Percentiles rank a stretch among this genome's conserved stretches.
These are phyloP conservation scores for Thripadectes ignobilis DNA, from an alignment of 2,797 vertebrate genomes.

Conservation along the genomic window DNA sequence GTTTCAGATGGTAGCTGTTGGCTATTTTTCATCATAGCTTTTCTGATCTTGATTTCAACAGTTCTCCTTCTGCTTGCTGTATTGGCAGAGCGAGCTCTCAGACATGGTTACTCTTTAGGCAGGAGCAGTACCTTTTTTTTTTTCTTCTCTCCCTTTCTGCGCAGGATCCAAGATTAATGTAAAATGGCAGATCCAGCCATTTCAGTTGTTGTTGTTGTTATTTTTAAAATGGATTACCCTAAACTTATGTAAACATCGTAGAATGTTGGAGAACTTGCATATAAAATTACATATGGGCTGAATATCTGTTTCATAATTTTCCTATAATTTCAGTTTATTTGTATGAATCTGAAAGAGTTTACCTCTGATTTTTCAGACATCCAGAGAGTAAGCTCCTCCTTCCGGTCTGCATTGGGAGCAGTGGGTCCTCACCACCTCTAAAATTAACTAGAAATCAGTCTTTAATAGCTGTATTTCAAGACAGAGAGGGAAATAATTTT, in stretches of 20 bases:
- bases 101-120: accelerated
- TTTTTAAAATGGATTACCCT: background rate
- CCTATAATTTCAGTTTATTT: background rate
- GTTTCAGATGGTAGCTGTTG: background rate
- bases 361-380: background rate
- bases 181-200: background rate
- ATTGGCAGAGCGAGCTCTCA: background rate
- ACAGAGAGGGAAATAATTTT: background rate
- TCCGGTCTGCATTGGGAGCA: background rate
- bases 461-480: background rate
- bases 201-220: background rate
- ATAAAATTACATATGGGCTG: background rate
- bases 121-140: background rate
- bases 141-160: background rate
- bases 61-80: background rate
- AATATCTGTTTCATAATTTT: background rate
- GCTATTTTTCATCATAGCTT: background rate
- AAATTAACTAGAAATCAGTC: background rate
- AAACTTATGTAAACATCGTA: background rate
- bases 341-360: background rate
- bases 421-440: background rate
- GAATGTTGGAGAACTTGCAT: background rate
- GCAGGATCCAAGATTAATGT: background rate
- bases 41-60: background rate
- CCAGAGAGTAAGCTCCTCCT: background rate